Percentiles rank a stretch among this genome's conserved stretches.
phyloP scores from a whole-genome alignment of 2,797 vertebrate genomes.

The Micropoecilia bifurca region DNA sequence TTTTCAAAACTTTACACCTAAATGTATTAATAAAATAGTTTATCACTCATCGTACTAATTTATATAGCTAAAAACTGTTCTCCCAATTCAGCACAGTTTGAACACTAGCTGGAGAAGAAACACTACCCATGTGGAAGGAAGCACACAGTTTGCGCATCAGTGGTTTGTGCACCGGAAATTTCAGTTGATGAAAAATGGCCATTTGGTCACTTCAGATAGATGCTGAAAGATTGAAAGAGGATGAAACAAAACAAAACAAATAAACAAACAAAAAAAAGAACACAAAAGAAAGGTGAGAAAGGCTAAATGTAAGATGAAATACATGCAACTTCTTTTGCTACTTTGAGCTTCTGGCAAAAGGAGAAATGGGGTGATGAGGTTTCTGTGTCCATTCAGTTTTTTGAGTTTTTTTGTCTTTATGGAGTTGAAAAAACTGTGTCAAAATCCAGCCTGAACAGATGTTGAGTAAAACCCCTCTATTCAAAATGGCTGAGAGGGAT shows the following conservation, averaged over 20 bases:
- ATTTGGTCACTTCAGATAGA: background rate
- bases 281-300: background rate
- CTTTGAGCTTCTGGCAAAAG: background rate
- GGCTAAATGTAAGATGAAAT: background rate
- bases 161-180: background rate
- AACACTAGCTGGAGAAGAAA: background rate
- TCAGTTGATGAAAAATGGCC: background rate
- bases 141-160: background rate
- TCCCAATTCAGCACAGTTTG: background rate
- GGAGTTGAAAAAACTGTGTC: too few species aligned
- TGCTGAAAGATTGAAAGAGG: background rate
- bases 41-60: background rate
- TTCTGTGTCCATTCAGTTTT: background rate
- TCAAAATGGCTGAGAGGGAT: too few species aligned
- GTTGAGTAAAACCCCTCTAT: too few species aligned
- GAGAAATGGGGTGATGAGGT: background rate
- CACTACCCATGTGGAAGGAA: background rate
- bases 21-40: background rate
- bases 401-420: too few species aligned
- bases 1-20: background rate
- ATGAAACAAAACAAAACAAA: background rate
- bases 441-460: too few species aligned
- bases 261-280: too few species aligned
- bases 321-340: background rate
- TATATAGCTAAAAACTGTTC: background rate